phyloP scores from a whole-genome alignment of 2,888 invertebrate genomes.

The Eupithecia exiguata region DNA sequence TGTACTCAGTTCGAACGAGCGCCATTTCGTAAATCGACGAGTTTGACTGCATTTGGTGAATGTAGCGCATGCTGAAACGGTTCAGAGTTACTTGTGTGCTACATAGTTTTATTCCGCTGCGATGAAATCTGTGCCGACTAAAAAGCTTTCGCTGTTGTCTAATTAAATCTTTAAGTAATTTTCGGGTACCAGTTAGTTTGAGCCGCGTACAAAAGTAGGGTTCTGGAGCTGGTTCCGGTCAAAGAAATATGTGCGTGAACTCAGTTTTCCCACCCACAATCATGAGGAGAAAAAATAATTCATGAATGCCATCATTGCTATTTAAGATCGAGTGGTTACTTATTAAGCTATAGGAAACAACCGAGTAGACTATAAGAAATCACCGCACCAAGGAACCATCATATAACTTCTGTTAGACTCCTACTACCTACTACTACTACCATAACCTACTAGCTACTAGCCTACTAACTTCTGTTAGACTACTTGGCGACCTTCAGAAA shows the following conservation, averaged over 20 bases:
- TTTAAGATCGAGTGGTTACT: neutral
- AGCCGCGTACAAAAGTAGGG: neutral
- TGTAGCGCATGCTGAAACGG: conserved; percentile 5
- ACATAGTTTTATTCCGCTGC: neutral
- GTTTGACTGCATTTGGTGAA: conserved; percentile 11
- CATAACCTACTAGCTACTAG: too few species aligned
- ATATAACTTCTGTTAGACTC: neutral
- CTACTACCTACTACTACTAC: too few species aligned
- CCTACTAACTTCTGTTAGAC: neutral
- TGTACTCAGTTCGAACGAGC: conserved; percentile 12
- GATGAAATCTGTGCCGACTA: neutral
- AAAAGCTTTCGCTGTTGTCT: neutral
- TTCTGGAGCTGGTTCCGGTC: neutral
- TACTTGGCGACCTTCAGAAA: neutral
- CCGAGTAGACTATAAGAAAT: neutral
- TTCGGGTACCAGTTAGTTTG: neutral
- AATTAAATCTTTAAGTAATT: neutral
- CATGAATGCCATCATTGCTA: neutral
- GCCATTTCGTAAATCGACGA: conserved; percentile 12
- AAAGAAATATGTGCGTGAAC: neutral
- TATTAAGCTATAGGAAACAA: neutral
- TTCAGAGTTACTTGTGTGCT: neutral
- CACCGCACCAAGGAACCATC: neutral
- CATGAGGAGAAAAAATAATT: neutral
- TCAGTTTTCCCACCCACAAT: neutral